A percentile compares a stretch with the other conserved stretches of the same genome.
These are phyloP conservation scores for Steinernema carpocapsae DNA, from an alignment of 2,888 invertebrate species.

Conservation along the genomic window DNA sequence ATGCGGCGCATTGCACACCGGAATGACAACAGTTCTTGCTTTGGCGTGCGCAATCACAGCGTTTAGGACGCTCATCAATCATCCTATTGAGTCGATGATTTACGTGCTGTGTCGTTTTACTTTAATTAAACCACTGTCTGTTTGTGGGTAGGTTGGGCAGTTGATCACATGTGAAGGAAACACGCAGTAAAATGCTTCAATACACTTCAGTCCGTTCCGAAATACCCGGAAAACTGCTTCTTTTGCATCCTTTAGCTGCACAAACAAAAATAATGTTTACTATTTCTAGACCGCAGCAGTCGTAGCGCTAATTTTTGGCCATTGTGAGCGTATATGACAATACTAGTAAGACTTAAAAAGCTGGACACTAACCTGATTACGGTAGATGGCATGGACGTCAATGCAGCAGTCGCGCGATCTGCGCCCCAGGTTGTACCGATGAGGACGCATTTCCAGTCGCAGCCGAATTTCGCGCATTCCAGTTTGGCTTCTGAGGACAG, in stretches of 20 bases:
- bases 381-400: conserved; percentile 53
- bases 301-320: too few species aligned
- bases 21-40: conserved; percentile 1
- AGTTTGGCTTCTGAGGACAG: not conserved
- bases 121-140: not conserved
- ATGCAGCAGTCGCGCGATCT: conserved; percentile 49
- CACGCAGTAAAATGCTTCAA: too few species aligned
- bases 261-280: too few species aligned
- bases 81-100: conserved; percentile 21
- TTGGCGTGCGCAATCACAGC: not conserved
- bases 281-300: too few species aligned
- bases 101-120: conserved; percentile 11
- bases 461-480: conserved; percentile 55
- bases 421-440: conserved; percentile 53
- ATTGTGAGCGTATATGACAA: too few species aligned
- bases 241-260: too few species aligned
- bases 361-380: too few species aligned
- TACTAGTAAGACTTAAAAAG: too few species aligned
- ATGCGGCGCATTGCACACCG: conserved; percentile 14
- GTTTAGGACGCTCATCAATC: conserved; percentile 18
- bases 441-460: conserved; percentile 55
- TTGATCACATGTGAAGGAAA: too few species aligned
- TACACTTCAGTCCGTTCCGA: too few species aligned
- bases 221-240: too few species aligned
- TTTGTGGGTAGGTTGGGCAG: too few species aligned